Evolutionary conservation across 2,797 vertebrate genomes (phyloP).

Genomic region (Halcyon leucocephala): DNA sequence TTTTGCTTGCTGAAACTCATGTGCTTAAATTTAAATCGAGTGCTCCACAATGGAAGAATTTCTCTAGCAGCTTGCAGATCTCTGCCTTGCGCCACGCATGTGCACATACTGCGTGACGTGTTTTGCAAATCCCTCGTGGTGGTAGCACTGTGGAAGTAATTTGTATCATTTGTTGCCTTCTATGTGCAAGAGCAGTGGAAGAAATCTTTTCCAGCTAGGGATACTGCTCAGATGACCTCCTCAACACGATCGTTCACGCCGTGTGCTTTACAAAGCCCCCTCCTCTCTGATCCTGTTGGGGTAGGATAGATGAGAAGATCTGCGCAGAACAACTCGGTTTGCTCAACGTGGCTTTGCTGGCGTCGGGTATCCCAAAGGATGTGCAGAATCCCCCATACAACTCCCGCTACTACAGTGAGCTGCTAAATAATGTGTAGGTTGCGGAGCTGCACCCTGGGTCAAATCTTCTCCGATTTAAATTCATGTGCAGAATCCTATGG

Average conservation of each 20-base stretch:
- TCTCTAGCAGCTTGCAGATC: not conserved
- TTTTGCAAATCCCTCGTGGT: not conserved
- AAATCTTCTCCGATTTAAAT: not conserved
- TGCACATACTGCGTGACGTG: not conserved
- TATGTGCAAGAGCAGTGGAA: not conserved
- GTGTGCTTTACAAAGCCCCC: not conserved
- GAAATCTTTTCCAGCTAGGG: not conserved
- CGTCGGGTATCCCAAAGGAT: not conserved
- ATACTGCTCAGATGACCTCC: not conserved
- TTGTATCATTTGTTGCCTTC: not conserved
- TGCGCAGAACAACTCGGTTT: not conserved
- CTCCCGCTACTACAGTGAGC: not conserved
- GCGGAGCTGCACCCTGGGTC: not conserved
- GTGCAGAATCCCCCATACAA: not conserved
- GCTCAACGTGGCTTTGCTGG: not conserved
- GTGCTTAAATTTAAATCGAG: not conserved
- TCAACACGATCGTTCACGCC: not conserved
- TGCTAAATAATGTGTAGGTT: not conserved
- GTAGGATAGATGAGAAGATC: not conserved
- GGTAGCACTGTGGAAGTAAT: not conserved
- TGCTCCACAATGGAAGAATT: not conserved
- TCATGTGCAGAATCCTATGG: not conserved
- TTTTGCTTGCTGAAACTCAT: not conserved
- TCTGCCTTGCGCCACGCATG: fast-evolving
- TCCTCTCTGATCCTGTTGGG: not conserved